Conservation (phyloP, 2,797 vertebrate genomes). For the Sandelia bainsii region DNA sequence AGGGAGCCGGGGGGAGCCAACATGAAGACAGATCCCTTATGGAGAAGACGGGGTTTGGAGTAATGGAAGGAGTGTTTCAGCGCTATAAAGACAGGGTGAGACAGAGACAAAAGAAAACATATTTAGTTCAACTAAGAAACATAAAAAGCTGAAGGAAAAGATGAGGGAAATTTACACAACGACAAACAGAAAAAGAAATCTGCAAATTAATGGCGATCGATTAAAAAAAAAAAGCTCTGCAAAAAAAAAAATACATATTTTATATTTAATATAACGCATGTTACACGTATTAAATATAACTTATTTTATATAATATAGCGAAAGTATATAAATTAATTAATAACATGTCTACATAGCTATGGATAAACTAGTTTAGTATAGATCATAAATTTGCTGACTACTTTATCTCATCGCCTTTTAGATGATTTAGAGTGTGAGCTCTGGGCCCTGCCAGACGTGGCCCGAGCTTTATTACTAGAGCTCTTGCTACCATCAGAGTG, state of each 20-base stretch:
- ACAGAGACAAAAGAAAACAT: constrained; percentile 75
- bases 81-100: constrained; percentile 83
- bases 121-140: constrained; percentile 63
- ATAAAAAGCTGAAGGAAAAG: constrained; percentile 14
- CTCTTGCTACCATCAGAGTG: constrained; percentile 34
- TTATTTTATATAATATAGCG: neutral
- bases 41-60: constrained; percentile 76
- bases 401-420: constrained; percentile 50
- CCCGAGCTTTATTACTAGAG: constrained; percentile 49
- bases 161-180: constrained; percentile 35
- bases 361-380: neutral
- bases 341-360: neutral
- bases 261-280: too few relatives aligned
- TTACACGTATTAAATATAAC: neutral
- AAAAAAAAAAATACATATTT: constrained; percentile 3
- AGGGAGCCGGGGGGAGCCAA: constrained; percentile 73
- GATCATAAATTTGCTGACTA: neutral
- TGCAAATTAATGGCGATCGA: constrained; percentile 9
- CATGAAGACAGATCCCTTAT: constrained; percentile 81
- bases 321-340: neutral
- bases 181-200: constrained; percentile 33
- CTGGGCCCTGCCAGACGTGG: constrained; percentile 50
- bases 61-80: constrained; percentile 81
- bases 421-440: constrained; percentile 70
- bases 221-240: constrained; percentile 10